Base-by-base conservation (phyloP, 1,140 invertebrate genomes). In the Lysiphlebus fabarum region DNA sequence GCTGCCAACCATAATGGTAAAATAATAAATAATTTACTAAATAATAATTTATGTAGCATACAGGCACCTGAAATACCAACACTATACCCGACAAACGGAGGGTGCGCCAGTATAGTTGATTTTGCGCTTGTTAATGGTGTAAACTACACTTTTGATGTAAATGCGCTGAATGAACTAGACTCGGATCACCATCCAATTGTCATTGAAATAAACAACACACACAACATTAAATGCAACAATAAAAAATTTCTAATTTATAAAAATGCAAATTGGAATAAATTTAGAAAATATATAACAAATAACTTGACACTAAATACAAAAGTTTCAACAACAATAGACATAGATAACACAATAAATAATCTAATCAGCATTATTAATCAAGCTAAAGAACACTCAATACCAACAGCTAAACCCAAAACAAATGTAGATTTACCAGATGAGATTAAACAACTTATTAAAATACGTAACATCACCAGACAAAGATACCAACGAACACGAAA, bases 141-240 rank as follows among this genome's bases (percentile, higher is more conserved):
- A 1, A 58, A 7, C 26, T 48, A 43, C 11, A 37, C 45, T 4
- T 40, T 43, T 41, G 33, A 42, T 4, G 41, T 64, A 14, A 45
- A 62, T 48, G 48, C 56, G 11, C 12, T 57, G 9, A 57, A 64
- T 44, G 65, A 64, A 4, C 42, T 63, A n/a, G 47, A 66, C 41
- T 66, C 62, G 2, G 65, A 66, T 36, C 60, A 66, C 42, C 47
- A 51, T 6, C 62, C 65, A 6, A n/a, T 62, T 12, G 34, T 44
- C 1, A 6, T 56, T 14, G 48, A 33, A 51, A 26, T 44, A 33
- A 44, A 26, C 3, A 17, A 17, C 17, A 17, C 17, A 17, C 17
- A 17, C 17, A 17, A 17, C 17, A 17, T 17, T 1, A 17, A 1
- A 17, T 17, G 17, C 41, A 17, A 51, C 26, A 11, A 43, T 4